phyloP scores from a whole-genome alignment of 2,797 vertebrate species.

The Champsocephalus esox region DNA sequence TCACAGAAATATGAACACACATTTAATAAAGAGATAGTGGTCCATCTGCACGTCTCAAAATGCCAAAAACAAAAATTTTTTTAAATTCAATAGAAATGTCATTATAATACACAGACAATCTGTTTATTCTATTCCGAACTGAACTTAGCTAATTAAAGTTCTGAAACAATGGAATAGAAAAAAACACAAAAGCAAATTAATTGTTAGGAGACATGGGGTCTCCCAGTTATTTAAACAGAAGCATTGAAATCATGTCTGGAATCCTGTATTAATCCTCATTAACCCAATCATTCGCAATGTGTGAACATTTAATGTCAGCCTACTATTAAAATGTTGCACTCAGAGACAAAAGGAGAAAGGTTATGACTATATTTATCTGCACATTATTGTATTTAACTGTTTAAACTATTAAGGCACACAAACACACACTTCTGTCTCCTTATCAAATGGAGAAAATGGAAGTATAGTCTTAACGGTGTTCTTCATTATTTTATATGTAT shows the following conservation, averaged over 20 bases:
- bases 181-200: conserved; percentile 34
- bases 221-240: conserved; percentile 38
- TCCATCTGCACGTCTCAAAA: conserved; percentile 31
- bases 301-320: background rate
- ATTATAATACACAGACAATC: conserved; percentile 57
- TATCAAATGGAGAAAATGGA: no score
- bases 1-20: background rate
- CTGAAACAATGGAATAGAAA: conserved; percentile 49
- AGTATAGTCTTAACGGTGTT: no score
- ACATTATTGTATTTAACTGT: no score
- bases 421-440: no score
- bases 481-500: no score
- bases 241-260: conserved; percentile 34
- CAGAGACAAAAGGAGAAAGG: background rate
- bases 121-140: conserved; percentile 48
- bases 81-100: conserved; percentile 51
- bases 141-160: conserved; percentile 64
- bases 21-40: background rate
- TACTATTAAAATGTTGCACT: background rate
- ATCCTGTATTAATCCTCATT: conserved; percentile 34
- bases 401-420: no score
- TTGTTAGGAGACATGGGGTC: conserved; percentile 37
- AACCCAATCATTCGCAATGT: background rate
- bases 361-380: background rate
- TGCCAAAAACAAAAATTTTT: conserved; percentile 18